Evolutionary conservation across 2,113 vertebrate genomes (phyloP), one percentile per base, ranked within the genome.

Genomic region (Fukomys damarensis): DNA sequence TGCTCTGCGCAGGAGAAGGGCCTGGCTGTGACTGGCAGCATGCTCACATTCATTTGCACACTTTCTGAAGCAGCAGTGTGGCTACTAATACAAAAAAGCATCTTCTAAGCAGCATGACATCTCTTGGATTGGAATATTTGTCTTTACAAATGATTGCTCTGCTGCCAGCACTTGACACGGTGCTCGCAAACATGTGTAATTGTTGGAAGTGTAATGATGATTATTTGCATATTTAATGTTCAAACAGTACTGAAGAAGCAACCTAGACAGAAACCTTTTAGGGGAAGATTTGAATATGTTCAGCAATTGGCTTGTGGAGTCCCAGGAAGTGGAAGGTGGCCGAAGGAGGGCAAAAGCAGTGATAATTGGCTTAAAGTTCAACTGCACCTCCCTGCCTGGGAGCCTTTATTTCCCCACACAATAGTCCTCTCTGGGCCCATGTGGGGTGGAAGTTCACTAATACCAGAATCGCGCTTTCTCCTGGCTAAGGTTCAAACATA

Each of bases 21-120:
- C 98, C 98, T 98, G 98, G 98, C 98, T 98, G 98, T 98, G 97
- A 98, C 98, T 98, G 98, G 99, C 98, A 98, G 98, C 98, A 97
- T 98, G 96, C 97, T 98, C 98, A 98, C 98, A 97, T 98, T 98
- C 97, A 98, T 98, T 99, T 99, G 98, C 98, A 99, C 98, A 98
- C 98, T 99, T 99, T 99, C 98, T 98, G 99, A 99, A 98, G 98
- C 99, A 99, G 99, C 99, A 99, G 99, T 98, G 99, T 98, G 99
- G 99, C 99, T 98, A 99, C 99, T 99, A 98, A 99, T 98, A 99
- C 98, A 99, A 99, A 99, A 98, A 98, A 98, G 99, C 98, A 98
- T 99, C 99, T 99, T 99, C 98, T 98, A 98, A 99, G 99, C 99
- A 99, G 99, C 99, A 99, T 99, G 99, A 99, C 99, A 99, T 99